These are phyloP conservation scores for Eucera pruinosa DNA, from an alignment of 2,888 invertebrate species.

Conservation along the genomic window DNA sequence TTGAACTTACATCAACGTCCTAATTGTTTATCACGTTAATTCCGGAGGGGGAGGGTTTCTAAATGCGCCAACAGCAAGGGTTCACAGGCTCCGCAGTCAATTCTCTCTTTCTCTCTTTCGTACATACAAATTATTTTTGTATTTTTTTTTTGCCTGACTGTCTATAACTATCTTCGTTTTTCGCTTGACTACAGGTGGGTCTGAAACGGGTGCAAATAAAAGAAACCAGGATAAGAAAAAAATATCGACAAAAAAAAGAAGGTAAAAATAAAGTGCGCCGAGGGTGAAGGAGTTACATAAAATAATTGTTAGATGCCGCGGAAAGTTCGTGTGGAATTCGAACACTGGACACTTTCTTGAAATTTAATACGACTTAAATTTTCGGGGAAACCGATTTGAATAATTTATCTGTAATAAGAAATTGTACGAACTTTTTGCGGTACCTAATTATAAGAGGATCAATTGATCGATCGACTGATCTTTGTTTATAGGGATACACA, in stretches of 20 bases:
- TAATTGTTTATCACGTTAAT: conserved; percentile 62
- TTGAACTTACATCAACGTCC: conserved; percentile 65
- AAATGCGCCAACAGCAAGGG: conserved; percentile 64
- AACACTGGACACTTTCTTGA: too few species aligned
- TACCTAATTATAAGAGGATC: too few species aligned
- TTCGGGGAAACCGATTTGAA: too few species aligned
- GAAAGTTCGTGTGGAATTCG: too few species aligned
- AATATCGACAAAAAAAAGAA: conserved; percentile 58
- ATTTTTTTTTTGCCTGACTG: conserved; percentile 28
- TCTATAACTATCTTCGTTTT: conserved; percentile 61
- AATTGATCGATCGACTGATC: conserved; percentile 8
- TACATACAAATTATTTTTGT: conserved; percentile 39
- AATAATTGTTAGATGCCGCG: not conserved
- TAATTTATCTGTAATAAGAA: too few species aligned
- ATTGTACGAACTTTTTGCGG: too few species aligned
- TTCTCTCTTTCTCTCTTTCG: conserved; percentile 50
- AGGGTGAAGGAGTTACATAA: conserved; percentile 46
- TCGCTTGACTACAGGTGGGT: conserved; percentile 79
- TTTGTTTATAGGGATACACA: not conserved
- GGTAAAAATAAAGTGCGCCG: conserved; percentile 68
- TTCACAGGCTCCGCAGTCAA: conserved; percentile 63
- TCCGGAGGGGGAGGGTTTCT: conserved; percentile 58
- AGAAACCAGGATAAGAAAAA: conserved; percentile 75
- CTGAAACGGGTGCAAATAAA: conserved; percentile 81
- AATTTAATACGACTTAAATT: too few species aligned